Evolutionary conservation across 2,113 vertebrate species (phyloP), one percentile per base, ranked within the genome.

Genomic region (Lipophrys pholis): DNA sequence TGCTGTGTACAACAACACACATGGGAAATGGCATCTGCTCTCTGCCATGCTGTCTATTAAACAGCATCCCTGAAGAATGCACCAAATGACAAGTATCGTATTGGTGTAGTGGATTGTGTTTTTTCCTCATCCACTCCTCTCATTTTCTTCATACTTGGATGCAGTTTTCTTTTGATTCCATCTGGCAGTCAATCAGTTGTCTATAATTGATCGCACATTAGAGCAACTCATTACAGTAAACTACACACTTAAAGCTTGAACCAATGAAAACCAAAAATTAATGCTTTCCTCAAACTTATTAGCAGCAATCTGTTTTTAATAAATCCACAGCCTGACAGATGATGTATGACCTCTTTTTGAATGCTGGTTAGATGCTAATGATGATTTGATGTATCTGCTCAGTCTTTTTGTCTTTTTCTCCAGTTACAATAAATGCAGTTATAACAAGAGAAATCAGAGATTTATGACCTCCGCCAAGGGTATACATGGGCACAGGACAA

Each of bases 251-350:
- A 73, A 62, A 43, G 45, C 21, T 7, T 39, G 8, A 21, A 21
- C 48, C 46, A 52, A 12, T 38, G 21, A 46, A 39, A 41, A 17
- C 8, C 17, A 76, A 3, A 6, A n/a, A 50, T 36, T 15, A 10
- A 39, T 56, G 15, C 15, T 39, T 39, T 12, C 4, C 15, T 69
- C 62, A 7, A 36, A 36, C 7, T 43, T 0, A 48, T 57, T 38
- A 59, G 3, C 57, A 49, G 2, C 2, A 35, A 49, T 56, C 50
- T 52, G n/a, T 30, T 56, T 73, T 74, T 45, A 41, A 17, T 12
- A 71, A 58, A 56, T 8, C 40, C 11, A 55, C 12, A 59, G 7
- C 35, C 45, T 16, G 21, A 30, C 21, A 30, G 21, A 30, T 30
- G 21, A 30, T 30, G 21, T 30, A 30, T 30, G 21, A n/a, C n/a